Conservation (phyloP, 1,140 invertebrate species). For the Chrysopa pallens region DNA sequence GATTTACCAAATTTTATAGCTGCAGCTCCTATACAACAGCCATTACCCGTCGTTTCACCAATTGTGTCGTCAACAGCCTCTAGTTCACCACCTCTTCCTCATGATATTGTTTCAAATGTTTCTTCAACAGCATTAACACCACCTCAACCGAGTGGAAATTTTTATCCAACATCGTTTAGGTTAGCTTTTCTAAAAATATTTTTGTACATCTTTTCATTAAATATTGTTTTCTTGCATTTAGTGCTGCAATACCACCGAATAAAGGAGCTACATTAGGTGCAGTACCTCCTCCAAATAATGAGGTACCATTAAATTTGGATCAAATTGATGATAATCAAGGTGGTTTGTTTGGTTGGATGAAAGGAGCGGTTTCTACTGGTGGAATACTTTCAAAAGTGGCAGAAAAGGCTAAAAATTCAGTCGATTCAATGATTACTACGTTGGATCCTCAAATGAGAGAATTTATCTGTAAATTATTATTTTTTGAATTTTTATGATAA, state of each 20-base stretch:
- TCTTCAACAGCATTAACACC: constrained; percentile 1
- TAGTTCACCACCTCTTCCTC: not conserved
- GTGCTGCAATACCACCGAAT: constrained; percentile 33
- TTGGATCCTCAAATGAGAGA: constrained; percentile 82
- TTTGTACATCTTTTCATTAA: constrained; percentile 5
- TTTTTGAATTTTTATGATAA: not conserved
- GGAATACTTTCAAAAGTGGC: constrained; percentile 33
- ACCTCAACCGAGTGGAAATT: constrained; percentile 8
- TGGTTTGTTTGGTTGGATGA: constrained; percentile 35
- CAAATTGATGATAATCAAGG: constrained; percentile 22
- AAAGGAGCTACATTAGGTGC: constrained; percentile 29
- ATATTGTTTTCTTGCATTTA: too few relatives aligned
- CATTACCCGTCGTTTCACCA: constrained; percentile 1
- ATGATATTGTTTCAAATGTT: not conserved
- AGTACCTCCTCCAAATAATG: constrained; percentile 20
- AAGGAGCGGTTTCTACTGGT: constrained; percentile 28
- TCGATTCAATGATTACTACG: constrained; percentile 74
- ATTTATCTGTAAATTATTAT: constrained; percentile 47
- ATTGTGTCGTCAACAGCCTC: constrained; percentile 2
- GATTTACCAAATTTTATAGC: constrained; percentile 35
- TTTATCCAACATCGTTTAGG: constrained; percentile 18
- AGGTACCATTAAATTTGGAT: constrained; percentile 14
- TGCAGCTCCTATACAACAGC: constrained; percentile 3
- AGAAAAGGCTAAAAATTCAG: constrained; percentile 67
- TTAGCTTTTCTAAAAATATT: constrained; percentile 8